phyloP scores from a whole-genome alignment of 2,113 vertebrate genomes.

The Chlorodrepanis virens region DNA sequence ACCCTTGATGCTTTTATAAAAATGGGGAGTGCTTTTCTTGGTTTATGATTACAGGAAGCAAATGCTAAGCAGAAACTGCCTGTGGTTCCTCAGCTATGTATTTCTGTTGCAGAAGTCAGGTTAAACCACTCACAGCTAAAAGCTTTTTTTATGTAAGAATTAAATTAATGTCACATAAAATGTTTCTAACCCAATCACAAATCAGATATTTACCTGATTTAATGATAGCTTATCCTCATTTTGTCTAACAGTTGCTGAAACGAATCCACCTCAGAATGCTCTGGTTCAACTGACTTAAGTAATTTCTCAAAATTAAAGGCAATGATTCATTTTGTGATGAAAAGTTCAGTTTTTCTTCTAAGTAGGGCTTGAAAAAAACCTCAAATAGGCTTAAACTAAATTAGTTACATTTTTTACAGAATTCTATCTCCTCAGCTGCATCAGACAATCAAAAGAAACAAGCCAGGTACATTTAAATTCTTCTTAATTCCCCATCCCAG shows the following conservation, averaged over 20 bases:
- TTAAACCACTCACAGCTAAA: neutral
- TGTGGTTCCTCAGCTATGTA: neutral
- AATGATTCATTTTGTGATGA: neutral
- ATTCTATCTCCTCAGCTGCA: neutral
- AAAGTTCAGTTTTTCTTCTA: neutral
- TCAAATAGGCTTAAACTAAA: neutral
- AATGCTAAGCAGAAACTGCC: neutral
- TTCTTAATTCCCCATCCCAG: neutral
- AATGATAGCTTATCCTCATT: neutral
- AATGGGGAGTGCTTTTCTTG: neutral
- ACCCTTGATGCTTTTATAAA: neutral
- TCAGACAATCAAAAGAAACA: neutral
- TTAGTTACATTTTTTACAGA: neutral
- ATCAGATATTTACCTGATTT: neutral
- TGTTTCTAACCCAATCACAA: neutral
- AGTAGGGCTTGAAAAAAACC: accelerated
- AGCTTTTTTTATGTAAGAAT: neutral
- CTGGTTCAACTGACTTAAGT: neutral
- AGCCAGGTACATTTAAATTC: neutral
- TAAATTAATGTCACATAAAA: neutral
- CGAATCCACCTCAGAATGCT: neutral
- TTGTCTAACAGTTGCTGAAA: neutral
- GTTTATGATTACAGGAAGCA: neutral
- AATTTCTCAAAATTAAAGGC: neutral
- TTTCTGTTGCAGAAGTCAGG: neutral